A percentile compares a stretch with the other conserved stretches of the same genome.
These are phyloP conservation scores for Oreochromis aureus DNA, from an alignment of 2,113 vertebrate species.

Conservation along the genomic window DNA sequence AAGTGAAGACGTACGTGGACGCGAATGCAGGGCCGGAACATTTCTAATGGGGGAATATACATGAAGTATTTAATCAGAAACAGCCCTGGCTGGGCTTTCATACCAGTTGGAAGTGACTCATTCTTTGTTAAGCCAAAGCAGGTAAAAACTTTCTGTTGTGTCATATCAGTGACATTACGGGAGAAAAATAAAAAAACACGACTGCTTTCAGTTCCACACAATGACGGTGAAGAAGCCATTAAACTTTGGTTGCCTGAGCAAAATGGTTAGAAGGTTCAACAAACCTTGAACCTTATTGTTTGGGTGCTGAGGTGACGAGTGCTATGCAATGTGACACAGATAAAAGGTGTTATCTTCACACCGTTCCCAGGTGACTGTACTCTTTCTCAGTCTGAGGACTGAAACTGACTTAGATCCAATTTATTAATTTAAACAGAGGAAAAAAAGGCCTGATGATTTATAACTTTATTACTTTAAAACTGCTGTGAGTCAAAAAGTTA, in stretches of 20 bases:
- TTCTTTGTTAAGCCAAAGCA: not conserved
- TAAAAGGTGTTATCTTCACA: not conserved
- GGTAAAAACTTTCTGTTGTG: constrained; percentile 15
- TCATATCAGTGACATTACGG: not conserved
- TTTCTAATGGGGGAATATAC: not conserved
- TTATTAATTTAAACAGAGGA: not conserved
- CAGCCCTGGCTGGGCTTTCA: not conserved
- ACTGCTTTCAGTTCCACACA: not conserved
- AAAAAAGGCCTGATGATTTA: not conserved
- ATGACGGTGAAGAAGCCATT: not conserved
- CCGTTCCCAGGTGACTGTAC: constrained; percentile 7
- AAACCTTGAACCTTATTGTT: not conserved
- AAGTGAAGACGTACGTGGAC: constrained; percentile 16
- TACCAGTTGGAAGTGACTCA: not conserved
- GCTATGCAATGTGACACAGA: not conserved
- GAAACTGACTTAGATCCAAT: not conserved
- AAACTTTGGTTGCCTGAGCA: not conserved
- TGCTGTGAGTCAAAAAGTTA: not conserved
- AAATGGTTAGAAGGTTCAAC: not conserved
- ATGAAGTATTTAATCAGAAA: not conserved
- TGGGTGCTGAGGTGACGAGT: not conserved
- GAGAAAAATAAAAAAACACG: not conserved
- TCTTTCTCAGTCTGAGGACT: constrained; percentile 11
- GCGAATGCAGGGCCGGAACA: not conserved
- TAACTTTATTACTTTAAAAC: not conserved